Conservation (phyloP, 2,888 invertebrate species). For the Craniophora ligustri region DNA sequence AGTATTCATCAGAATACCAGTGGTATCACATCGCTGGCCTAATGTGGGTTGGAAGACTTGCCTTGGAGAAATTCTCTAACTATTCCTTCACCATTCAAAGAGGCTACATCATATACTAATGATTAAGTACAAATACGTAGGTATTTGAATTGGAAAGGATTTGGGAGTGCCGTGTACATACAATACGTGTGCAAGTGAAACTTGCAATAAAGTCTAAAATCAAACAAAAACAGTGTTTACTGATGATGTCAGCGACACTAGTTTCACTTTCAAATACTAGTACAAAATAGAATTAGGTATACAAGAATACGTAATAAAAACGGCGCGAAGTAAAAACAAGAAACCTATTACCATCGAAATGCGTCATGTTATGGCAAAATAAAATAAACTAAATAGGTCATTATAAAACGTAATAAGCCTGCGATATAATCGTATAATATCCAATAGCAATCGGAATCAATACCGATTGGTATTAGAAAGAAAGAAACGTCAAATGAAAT, state of each 20-base stretch:
- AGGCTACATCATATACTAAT: no score
- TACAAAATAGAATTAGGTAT: slow-evolving; percentile 28
- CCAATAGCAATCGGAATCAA: slow-evolving; percentile 6
- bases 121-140: no score
- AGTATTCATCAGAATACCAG: no score
- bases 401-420: slow-evolving; percentile 1
- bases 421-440: not conserved
- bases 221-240: slow-evolving; percentile 29
- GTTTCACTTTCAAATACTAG: slow-evolving; percentile 38
- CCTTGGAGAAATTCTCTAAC: no score
- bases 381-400: not conserved
- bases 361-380: slow-evolving; percentile 20
- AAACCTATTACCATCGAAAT: slow-evolving; percentile 13
- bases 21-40: no score
- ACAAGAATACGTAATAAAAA: slow-evolving; percentile 27
- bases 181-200: slow-evolving; percentile 39
- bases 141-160: no score
- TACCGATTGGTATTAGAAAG: slow-evolving; percentile 24
- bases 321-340: slow-evolving; percentile 16
- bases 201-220: slow-evolving; percentile 9
- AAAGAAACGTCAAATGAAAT: slow-evolving; percentile 26
- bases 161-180: slow-evolving; percentile 3
- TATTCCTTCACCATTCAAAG: no score
- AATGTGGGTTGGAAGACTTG: no score
- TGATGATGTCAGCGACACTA: slow-evolving; percentile 34